Evolutionary conservation across 2,888 invertebrate genomes (phyloP).

Genomic region (Noctua fimbriata): DNA sequence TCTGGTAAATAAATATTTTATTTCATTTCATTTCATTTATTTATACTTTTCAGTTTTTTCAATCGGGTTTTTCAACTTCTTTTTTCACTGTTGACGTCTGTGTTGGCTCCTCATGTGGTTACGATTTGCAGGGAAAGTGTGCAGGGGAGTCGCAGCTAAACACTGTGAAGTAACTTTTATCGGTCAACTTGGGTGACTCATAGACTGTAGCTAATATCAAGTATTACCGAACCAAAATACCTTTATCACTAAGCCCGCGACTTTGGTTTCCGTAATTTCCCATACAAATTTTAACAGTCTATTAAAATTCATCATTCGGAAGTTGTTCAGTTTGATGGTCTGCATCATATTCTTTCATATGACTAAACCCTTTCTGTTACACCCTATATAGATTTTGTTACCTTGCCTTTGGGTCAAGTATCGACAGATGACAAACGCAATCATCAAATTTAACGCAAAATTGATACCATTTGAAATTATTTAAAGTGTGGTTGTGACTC

Average conservation of each 20-base stretch:
- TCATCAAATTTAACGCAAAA: slow-evolving; percentile 20
- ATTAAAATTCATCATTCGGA: too few species aligned
- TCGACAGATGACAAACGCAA: background rate
- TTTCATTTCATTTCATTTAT: too few species aligned
- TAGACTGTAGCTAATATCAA: background rate
- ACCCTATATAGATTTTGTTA: too few species aligned
- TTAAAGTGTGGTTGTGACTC: slow-evolving; percentile 36
- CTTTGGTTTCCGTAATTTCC: background rate
- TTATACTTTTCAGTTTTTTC: too few species aligned
- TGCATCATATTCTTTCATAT: too few species aligned
- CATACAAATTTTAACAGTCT: too few species aligned
- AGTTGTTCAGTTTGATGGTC: too few species aligned
- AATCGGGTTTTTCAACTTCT: too few species aligned
- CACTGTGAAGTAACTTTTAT: background rate
- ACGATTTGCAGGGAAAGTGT: background rate
- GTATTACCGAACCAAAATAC: background rate
- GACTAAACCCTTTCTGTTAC: too few species aligned
- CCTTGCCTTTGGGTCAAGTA: background rate
- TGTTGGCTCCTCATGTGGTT: background rate
- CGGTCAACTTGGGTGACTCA: background rate
- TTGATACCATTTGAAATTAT: slow-evolving; percentile 25
- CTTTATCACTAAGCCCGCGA: background rate
- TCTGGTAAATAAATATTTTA: too few species aligned
- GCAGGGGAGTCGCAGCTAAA: background rate
- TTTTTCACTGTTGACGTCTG: background rate